Base-by-base conservation (phyloP, 2,113 vertebrate genomes). In the Myocastor coypus region DNA sequence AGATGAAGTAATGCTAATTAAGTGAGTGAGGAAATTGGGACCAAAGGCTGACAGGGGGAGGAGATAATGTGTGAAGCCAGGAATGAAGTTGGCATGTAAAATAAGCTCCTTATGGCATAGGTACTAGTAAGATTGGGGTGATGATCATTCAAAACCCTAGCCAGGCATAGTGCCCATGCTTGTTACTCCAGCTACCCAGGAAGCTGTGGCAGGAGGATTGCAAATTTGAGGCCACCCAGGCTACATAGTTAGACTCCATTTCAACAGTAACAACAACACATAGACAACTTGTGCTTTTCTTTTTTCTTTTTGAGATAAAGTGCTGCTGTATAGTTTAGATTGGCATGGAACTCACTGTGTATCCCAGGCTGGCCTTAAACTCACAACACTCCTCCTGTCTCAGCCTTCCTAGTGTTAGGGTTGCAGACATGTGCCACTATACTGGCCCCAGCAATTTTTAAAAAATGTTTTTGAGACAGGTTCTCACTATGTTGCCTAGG, bases 1-100 rank as follows among this genome's bases (percentile, higher is more conserved):
- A 95, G 59, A 73, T 92, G 63, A 96, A 95, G 42, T 57, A 11
- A 61, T 92, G 55, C 75, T 89, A 77, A 73, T 80, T 91, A 81
- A 92, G 8, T 40, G 30, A 10, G 30, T 85, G 24, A 93, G 69
- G 61, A 95, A 63, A 77, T 77, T 87, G 69, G 59, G 19, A 82
- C 61, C 50, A 52, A 57, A 55, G 13, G 22, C 14, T 64, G 20
- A 5, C 71, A n/a, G 61, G 10, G 46, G 26, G 57, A 68, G n/a
- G 50, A 94, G 89, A 83, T 61, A 91, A 85, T 46, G 28, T 22
- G 17, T 40, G n/a, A 78, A 63, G 5, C 34, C 77, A 46, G 37
- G 30, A 85, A 66, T 85, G 28, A 87, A 52, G 19, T 40, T 52
- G 55, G 17, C 37, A 52, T 77, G n/a, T 75, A 61, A 11, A 95